A percentile compares a stretch with the other conserved stretches of the same genome.
These are phyloP conservation scores for Callaeas wilsoni DNA, from an alignment of 2,113 vertebrate genomes.

Conservation along the genomic window DNA sequence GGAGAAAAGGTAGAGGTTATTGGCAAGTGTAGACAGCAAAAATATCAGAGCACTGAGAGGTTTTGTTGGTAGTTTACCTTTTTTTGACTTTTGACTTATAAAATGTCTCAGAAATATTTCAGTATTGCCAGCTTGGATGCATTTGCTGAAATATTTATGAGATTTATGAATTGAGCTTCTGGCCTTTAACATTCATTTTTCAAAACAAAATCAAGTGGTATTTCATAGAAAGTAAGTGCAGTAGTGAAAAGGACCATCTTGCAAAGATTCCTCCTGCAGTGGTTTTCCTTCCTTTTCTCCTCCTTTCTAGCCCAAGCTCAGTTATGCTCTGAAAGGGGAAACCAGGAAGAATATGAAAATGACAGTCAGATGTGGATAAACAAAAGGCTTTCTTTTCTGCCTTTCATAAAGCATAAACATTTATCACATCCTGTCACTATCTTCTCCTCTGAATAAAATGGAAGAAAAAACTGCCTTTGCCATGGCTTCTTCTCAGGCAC, in stretches of 20 bases:
- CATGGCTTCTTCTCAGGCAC: not conserved
- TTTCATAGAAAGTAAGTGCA: not conserved
- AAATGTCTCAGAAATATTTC: not conserved
- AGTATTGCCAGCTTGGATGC: not conserved
- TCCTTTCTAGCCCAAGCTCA: not conserved
- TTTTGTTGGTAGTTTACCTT: not conserved
- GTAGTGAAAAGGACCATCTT: not conserved
- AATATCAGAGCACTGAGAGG: not conserved
- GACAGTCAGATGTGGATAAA: not conserved
- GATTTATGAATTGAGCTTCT: slow-evolving; percentile 4
- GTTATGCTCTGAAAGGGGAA: not conserved
- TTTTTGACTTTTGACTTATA: not conserved
- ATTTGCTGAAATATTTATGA: slow-evolving; percentile 32
- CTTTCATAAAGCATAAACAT: not conserved
- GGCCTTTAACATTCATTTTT: not conserved
- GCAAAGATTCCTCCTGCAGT: not conserved
- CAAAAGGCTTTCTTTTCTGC: not conserved
- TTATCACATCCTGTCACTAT: not conserved
- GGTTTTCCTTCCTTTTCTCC: not conserved
- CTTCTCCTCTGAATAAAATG: not conserved
- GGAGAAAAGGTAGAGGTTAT: not conserved
- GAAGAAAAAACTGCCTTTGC: not conserved
- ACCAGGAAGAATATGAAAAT: not conserved
- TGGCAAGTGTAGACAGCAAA: not conserved
- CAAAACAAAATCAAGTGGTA: not conserved